Percentiles rank a stretch among this genome's conserved stretches.
Conservation (phyloP, 2,797 vertebrate genomes). For the Melanotaenia boesemani region DNA sequence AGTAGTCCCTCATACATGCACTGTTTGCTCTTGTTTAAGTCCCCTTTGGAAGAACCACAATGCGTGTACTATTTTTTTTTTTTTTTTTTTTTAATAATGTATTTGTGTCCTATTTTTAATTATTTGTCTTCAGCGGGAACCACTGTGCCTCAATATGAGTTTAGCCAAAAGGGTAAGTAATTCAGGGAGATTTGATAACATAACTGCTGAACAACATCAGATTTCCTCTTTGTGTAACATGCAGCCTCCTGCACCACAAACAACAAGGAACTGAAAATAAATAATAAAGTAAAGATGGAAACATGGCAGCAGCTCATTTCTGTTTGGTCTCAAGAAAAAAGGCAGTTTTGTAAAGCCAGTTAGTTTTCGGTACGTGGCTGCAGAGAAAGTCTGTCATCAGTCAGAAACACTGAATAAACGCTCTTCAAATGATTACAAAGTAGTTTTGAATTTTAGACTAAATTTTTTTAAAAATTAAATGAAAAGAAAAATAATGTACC, state of each 20-base stretch:
- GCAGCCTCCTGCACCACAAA: neutral
- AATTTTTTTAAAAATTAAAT: neutral
- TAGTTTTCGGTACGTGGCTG: constrained; percentile 3
- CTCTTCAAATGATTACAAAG: neutral
- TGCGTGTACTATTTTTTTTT: neutral
- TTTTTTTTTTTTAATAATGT: constrained; percentile 3
- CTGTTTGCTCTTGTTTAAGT: neutral
- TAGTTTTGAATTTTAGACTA: neutral
- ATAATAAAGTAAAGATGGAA: constrained; percentile 5
- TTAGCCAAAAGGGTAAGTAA: neutral
- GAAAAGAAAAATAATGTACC: neutral
- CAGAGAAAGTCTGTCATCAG: constrained; percentile 14
- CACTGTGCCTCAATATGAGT: constrained; percentile 1
- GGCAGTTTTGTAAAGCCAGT: neutral
- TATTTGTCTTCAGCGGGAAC: constrained; percentile 4
- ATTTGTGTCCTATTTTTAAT: neutral
- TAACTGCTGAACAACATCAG: neutral
- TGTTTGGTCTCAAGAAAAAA: constrained; percentile 16
- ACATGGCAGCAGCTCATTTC: constrained; percentile 6
- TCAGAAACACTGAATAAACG: neutral
- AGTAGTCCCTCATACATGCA: constrained; percentile 7
- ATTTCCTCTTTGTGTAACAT: neutral
- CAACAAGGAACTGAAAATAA: neutral
- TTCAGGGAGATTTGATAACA: neutral
- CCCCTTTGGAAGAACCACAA: neutral